Evolutionary conservation across 2,888 invertebrate species (phyloP), one percentile per base, ranked within the genome.

Genomic region (Ypsolopha scabrella): DNA sequence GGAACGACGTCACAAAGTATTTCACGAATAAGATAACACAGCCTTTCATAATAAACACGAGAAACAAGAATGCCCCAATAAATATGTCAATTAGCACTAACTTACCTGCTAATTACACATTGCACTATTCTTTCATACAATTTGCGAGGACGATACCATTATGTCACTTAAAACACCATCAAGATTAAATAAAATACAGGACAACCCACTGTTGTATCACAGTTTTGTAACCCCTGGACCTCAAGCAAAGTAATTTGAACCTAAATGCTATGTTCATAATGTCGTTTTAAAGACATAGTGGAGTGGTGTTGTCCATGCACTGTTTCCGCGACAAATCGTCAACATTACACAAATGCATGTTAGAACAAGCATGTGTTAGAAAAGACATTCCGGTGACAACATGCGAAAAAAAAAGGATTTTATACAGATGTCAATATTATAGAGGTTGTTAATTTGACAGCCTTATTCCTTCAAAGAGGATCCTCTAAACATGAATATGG

Each of bases 241-340:
- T 13, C 10, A 41, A 24, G 50, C 39, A 67, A 34, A 39, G 41
- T 56, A 59, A 60, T 66, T 65, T 61, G 65, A 6, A 43, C 43
- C 24, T 14, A 13, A 13, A 14, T 1, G 1, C 4, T 24, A 4
- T 24, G 24, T 2, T 24, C 2, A 24, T 24, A 24, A 2, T 24
- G 24, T 24, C 24, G 24, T 24, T 24, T 24, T 24, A 24, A 24
- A 24, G 24, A 4, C 24, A 24, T 24, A 24, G 2, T 24, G 24
- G 24, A 24, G 4, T 3, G 24, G 61, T 65, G 58, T 58, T 53
- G 52, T 65, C 52, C 64, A 70, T 66, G 80, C 78, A 70, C 82
- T 83, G 81, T 75, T 82, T 82, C 70, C 61, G 63, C 52, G 53
- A 53, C 56, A 83, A 77, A 83, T 81, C 76, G 77, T 73, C 68